Evolutionary conservation across 2,888 invertebrate genomes (phyloP).

Genomic region (Andrena bicolor): DNA sequence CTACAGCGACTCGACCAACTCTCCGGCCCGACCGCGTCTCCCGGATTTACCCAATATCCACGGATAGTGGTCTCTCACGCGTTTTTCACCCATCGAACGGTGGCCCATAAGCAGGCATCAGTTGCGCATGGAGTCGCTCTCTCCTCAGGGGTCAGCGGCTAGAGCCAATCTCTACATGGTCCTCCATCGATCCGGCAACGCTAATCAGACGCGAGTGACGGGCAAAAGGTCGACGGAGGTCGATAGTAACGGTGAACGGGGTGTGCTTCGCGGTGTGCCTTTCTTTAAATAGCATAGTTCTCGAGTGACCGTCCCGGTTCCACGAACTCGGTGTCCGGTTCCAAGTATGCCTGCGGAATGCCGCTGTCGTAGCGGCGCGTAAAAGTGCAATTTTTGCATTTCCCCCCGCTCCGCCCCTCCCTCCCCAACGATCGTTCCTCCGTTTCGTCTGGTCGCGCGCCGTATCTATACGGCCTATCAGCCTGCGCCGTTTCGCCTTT

Average conservation of each 20-base stretch:
- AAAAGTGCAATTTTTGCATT: constrained; percentile 64
- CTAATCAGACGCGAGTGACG: constrained; percentile 38
- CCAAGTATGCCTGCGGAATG: constrained; percentile 76
- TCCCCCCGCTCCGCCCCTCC: constrained; percentile 17
- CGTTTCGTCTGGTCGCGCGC: background rate
- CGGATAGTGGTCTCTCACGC: too few species aligned
- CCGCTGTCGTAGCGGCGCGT: constrained; percentile 54
- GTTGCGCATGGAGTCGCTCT: too few species aligned
- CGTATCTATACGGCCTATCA: constrained; percentile 39
- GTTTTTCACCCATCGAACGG: too few species aligned
- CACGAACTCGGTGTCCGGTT: constrained; percentile 76
- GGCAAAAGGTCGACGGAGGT: constrained; percentile 72
- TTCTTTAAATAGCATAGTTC: constrained; percentile 77
- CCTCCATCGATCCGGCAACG: constrained; percentile 10
- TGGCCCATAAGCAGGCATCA: too few species aligned
- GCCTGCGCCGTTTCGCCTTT: constrained; percentile 67
- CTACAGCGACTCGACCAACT: too few species aligned
- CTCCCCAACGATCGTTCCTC: background rate
- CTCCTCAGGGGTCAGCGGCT: constrained; percentile 23
- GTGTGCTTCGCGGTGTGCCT: constrained; percentile 63
- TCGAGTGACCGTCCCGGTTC: constrained; percentile 76
- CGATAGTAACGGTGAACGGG: constrained; percentile 70
- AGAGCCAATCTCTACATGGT: constrained; percentile 31
- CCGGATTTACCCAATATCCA: too few species aligned
- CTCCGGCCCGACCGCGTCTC: too few species aligned